phyloP scores from a whole-genome alignment of 2,888 invertebrate species.

The Pseudeuparius sepicola region DNA sequence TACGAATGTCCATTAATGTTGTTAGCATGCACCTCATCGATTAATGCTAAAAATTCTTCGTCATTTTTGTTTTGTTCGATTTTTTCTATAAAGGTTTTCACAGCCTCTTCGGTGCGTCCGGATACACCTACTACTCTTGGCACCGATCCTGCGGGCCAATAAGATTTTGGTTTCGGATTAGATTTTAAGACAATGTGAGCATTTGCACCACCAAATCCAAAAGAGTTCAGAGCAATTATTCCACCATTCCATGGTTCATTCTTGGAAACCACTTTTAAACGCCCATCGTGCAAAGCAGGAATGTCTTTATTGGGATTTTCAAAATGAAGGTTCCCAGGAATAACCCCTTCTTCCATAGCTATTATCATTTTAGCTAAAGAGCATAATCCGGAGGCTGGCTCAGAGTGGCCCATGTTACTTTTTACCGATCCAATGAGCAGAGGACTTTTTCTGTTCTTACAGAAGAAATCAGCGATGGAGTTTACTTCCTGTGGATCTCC shows the following conservation, averaged over 20 bases:
- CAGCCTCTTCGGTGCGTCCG: slow-evolving; percentile 77
- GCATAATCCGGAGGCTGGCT: slow-evolving; percentile 86
- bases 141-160: slow-evolving; percentile 45
- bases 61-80: slow-evolving; percentile 52
- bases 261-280: slow-evolving; percentile 80
- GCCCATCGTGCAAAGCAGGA: slow-evolving; percentile 80
- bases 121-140: slow-evolving; percentile 68
- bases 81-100: slow-evolving; percentile 53
- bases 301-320: slow-evolving; percentile 80
- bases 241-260: slow-evolving; percentile 83
- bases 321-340: slow-evolving; percentile 90
- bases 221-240: slow-evolving; percentile 88
- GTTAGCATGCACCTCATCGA: slow-evolving; percentile 63
- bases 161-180: slow-evolving; percentile 57
- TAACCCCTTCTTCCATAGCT: slow-evolving; percentile 82
- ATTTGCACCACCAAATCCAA: slow-evolving; percentile 97
- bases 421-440: slow-evolving; percentile 92
- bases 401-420: slow-evolving; percentile 98
- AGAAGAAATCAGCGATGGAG: slow-evolving; percentile 86
- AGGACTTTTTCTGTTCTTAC: slow-evolving; percentile 67
- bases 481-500: slow-evolving; percentile 99
- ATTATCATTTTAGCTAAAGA: slow-evolving; percentile 85
- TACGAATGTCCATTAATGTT: slow-evolving; percentile 67
- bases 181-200: slow-evolving; percentile 83
- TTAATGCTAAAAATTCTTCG: slow-evolving; percentile 63